Percentiles rank a stretch among this genome's conserved stretches.
phyloP scores from a whole-genome alignment of 2,888 invertebrate genomes.

The Lamellibrachia columna region DNA sequence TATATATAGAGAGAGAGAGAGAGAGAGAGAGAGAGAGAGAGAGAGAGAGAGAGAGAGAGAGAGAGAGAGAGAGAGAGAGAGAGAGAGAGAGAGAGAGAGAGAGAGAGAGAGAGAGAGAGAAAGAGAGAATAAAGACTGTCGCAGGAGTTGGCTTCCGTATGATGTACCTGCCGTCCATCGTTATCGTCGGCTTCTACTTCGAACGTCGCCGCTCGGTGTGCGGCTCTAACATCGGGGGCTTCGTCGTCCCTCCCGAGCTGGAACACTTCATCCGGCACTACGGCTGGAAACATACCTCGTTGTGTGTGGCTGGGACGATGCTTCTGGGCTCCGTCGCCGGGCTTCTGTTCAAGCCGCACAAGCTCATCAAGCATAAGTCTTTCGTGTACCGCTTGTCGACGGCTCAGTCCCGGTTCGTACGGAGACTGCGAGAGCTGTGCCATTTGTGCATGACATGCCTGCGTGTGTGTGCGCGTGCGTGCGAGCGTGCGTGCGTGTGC shows the following conservation, averaged over 20 bases:
- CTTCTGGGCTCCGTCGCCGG: not conserved
- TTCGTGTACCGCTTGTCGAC: not conserved
- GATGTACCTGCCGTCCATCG: constrained; percentile 41
- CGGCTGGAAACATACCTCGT: not conserved
- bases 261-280: not conserved
- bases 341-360: not conserved
- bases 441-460: no score
- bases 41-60: no score
- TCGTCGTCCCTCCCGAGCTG: not conserved
- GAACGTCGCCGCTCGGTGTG: constrained; percentile 35
- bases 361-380: not conserved
- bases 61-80: no score
- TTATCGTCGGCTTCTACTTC: constrained; percentile 41
- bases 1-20: no score
- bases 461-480: no score
- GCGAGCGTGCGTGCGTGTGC: no score
- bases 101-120: no score
- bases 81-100: no score
- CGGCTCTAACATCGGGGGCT: constrained; percentile 72
- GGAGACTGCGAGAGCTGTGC: not conserved
- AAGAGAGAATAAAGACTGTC: not conserved
- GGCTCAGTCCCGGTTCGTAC: not conserved
- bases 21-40: no score
- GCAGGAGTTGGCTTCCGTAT: constrained; percentile 39
- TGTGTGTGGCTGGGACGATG: not conserved